Conservation (phyloP, 2,888 invertebrate genomes). For the Argyresthia albistria region DNA sequence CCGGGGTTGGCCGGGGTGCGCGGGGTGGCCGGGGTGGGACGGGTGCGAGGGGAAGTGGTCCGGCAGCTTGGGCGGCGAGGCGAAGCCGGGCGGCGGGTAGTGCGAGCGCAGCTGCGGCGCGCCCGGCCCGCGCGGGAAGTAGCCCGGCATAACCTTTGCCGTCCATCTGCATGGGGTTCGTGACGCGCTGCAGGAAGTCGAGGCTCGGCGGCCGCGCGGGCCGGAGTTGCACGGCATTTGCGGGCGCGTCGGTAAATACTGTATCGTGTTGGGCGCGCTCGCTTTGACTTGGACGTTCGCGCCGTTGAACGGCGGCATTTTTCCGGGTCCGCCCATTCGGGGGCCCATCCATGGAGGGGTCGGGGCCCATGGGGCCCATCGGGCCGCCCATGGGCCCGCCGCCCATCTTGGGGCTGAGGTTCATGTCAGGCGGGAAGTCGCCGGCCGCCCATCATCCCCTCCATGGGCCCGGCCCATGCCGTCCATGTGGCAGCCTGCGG, state of each 20-base stretch:
- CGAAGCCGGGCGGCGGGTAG: conserved; percentile 63
- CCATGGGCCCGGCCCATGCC: conserved; percentile 64
- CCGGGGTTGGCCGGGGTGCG: conserved; percentile 29
- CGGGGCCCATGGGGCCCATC: conserved; percentile 65
- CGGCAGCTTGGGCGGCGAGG: conserved; percentile 57
- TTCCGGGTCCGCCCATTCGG: conserved; percentile 70
- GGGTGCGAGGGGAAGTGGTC: conserved; percentile 24
- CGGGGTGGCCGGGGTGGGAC: conserved; percentile 50
- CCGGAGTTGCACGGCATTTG: conserved; percentile 80
- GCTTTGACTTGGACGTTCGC: conserved; percentile 94
- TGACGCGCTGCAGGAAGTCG: conserved; percentile 90
- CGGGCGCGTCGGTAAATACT: conserved; percentile 96
- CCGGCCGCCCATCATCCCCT: conserved; percentile 65
- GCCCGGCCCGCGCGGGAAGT: conserved; percentile 62
- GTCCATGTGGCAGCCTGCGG: conserved; percentile 64
- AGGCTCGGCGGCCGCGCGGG: conserved; percentile 87
- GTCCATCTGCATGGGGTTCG: conserved; percentile 85
- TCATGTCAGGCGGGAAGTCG: conserved; percentile 67
- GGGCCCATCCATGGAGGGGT: conserved; percentile 77
- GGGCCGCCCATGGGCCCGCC: conserved; percentile 67
- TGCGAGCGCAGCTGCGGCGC: conserved; percentile 49
- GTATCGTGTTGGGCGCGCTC: conserved; percentile 97
- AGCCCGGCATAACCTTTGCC: conserved; percentile 15
- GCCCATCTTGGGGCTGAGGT: conserved; percentile 78
- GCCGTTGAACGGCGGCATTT: conserved; percentile 73